Evolutionary conservation across 2,797 vertebrate genomes (phyloP).

Genomic region (Adelosebastes latens): DNA sequence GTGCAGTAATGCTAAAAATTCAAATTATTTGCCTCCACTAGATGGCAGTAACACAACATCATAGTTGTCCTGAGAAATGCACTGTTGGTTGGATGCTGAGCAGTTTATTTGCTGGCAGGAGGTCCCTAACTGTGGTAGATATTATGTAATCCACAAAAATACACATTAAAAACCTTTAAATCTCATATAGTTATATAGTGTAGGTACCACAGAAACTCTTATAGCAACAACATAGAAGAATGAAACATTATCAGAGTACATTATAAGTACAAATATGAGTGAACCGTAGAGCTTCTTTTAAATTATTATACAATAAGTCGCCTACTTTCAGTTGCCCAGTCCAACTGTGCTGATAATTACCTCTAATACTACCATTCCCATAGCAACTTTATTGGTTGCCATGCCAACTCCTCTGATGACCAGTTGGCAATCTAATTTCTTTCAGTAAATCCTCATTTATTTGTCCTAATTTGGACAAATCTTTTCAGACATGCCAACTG

Average conservation of each 20-base stretch:
- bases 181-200: not conserved
- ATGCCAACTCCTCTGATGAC: constrained; percentile 59
- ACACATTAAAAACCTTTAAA: not conserved
- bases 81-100: not conserved
- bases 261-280: not conserved
- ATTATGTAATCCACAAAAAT: constrained; percentile 41
- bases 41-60: constrained; percentile 44
- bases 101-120: constrained; percentile 9
- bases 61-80: not conserved
- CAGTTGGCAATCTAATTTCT: constrained; percentile 46
- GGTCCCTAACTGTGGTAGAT: not conserved
- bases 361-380: constrained; percentile 60
- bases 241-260: not conserved
- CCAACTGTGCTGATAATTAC: constrained; percentile 50
- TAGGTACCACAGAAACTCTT: not conserved
- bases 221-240: not conserved
- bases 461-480: constrained; percentile 43
- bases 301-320: not conserved
- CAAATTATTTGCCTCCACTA: constrained; percentile 42
- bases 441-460: constrained; percentile 46
- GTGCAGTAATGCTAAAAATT: constrained; percentile 4
- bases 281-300: not conserved
- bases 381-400: constrained; percentile 71
- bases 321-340: not conserved
- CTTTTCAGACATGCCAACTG: constrained; percentile 28